Percentiles rank a stretch among this genome's conserved stretches.
Evolutionary conservation across 1,140 invertebrate genomes (phyloP).

Genomic region (Drosophila kikkawai): DNA sequence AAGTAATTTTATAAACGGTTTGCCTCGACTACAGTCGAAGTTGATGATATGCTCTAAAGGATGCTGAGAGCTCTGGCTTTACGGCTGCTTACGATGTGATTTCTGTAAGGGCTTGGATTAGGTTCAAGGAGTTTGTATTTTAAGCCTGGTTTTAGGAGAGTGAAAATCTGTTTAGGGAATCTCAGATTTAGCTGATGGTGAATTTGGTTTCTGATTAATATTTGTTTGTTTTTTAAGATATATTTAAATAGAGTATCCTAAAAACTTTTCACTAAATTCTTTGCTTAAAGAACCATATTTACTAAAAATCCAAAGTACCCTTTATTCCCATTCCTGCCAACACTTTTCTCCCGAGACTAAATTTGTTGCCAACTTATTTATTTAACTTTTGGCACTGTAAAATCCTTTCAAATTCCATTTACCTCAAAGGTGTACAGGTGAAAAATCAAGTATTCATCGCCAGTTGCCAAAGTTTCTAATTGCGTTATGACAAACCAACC

Average conservation of each 20-base stretch:
- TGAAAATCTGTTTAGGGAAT: neutral
- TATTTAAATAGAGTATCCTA: neutral
- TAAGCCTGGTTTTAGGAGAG: neutral
- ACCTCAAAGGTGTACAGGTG: neutral
- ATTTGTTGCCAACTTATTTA: constrained; percentile 13
- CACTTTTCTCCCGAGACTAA: neutral
- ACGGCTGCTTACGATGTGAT: constrained; percentile 16
- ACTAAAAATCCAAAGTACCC: neutral
- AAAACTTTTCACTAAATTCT: neutral
- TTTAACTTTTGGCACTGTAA: constrained; percentile 2
- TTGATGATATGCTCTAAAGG: constrained; percentile 31
- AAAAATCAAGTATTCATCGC: neutral
- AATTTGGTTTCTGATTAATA: neutral
- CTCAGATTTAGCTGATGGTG: neutral
- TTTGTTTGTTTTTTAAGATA: neutral
- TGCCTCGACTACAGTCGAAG: constrained; percentile 34
- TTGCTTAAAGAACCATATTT: neutral
- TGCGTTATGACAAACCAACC: constrained; percentile 2
- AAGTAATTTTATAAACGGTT: constrained; percentile 57
- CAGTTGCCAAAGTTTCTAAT: constrained; percentile 4
- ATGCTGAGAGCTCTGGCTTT: constrained; percentile 16
- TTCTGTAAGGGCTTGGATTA: constrained; percentile 17
- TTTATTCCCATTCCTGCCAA: neutral
- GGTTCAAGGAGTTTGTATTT: constrained; percentile 12
- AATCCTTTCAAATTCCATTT: constrained; percentile 10